Evolutionary conservation across 1,140 invertebrate species (phyloP).

Genomic region (Homarus americanus): DNA sequence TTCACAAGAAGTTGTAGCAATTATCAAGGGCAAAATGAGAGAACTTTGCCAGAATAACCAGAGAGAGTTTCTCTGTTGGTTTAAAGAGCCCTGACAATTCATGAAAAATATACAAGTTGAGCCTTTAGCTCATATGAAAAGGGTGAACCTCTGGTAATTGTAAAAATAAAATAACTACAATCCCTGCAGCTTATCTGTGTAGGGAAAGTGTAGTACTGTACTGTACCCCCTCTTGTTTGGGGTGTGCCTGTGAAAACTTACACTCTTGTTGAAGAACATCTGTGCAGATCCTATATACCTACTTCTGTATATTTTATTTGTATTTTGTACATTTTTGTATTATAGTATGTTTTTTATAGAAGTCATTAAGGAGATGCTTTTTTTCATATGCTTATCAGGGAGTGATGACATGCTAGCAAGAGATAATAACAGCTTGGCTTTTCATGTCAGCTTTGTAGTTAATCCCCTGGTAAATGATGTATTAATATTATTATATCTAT

Average conservation of each 20-base stretch:
- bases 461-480: constrained; percentile 71
- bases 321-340: constrained; percentile 71
- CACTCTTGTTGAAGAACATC: constrained; percentile 19
- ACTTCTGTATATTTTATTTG: constrained; percentile 69
- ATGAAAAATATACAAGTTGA: background rate
- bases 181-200: background rate
- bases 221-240: background rate
- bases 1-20: background rate
- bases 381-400: constrained; percentile 68
- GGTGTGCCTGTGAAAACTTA: background rate
- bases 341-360: constrained; percentile 70
- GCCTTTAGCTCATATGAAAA: background rate
- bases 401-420: constrained; percentile 64
- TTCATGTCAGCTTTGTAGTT: constrained; percentile 68
- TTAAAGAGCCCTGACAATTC: background rate
- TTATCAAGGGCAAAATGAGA: background rate
- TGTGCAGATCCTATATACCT: constrained; percentile 63
- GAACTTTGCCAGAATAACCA: background rate
- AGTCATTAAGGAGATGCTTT: constrained; percentile 65
- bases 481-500: constrained; percentile 66
- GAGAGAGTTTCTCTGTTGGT: background rate
- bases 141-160: background rate
- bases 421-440: constrained; percentile 67
- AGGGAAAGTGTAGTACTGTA: background rate
- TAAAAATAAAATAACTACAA: background rate